Base-by-base conservation (phyloP, 2,888 invertebrate species). In the Drosophila meridionalis region DNA sequence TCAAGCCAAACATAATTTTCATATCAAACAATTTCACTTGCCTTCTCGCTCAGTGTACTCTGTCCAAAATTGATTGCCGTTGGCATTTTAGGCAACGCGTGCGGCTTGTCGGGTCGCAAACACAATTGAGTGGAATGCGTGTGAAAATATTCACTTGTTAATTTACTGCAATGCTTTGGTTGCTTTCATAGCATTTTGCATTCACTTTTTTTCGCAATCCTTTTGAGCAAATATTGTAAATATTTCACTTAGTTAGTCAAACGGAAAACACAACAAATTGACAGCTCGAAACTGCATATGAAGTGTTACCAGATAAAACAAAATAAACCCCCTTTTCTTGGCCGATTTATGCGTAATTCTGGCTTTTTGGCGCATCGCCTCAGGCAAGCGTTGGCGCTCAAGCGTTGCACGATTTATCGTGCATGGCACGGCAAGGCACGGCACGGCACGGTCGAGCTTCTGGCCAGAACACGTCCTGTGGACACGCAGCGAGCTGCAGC, bases 401-500 rank as follows among this genome's bases (percentile, higher is more conserved):
- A 20, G 48, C 73, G 45, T 48, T 47, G 14, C 42, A 32, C 72
- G 72, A 73, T 73, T 71, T 71, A 73, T 60, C 26, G 64, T 60
- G 72, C 63, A 32, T 36, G 36, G 14, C 40, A 43, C 4, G 43
- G 20, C 43, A 28, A 14, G 61, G 60, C 60, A 40, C 42, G 43
- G 48, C 11, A n/a, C 56, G 61, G 40, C 32, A 26, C 8, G 38
- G 59, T 53, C 40, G 28, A 36, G 14, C 32, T 28, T 14, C 47
- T 59, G 47, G 47, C 50, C 45, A 43, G 40, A 11, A 57, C 50
- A 62, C 20, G 38, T 60, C 36, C 50, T 26, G 34, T 9, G 56
- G 40, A 61, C 47, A 56, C 48, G 50, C 68, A 43, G 32, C 43
- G 42, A 34, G 75, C 89, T 88, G 89, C 71, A 72, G 64, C 60